Base-by-base conservation (phyloP, 2,113 vertebrate genomes). In the Danio rerio region DNA sequence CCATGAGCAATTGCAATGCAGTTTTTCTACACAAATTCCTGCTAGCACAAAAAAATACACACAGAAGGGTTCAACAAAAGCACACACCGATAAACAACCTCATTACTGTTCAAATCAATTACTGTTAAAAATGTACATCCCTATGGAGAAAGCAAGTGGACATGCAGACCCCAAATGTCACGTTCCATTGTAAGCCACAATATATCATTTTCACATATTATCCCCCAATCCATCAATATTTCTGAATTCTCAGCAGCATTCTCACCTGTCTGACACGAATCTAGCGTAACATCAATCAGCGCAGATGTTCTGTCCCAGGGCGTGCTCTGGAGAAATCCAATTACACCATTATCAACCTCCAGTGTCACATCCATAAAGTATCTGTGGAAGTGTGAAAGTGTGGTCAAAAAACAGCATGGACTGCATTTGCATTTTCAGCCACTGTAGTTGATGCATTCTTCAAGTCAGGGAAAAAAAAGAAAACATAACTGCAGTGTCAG, bases 351-450 rank as follows among this genome's bases (percentile, higher is more conserved):
- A 84, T 86, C 61, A 62, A 20, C 20, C 5, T 50, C 45, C 62
- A 81, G 8, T 70, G 82, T 66, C 80, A 70, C 70, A 49, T 18
- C 80, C 56, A 66, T 80, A 82, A 82, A 80, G 58, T 53, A 82
- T 49, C 7, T 47, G 9, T 15, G 45, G 47, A 16, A 15, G 56
- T 21, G 42, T 42, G 45, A 47, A 61, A 58, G 5, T 55, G 31
- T 72, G 45, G 56, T 21, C 61, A 61, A 61, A 66, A 31, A 16
- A 59, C 50, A 75, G 13, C 20, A 21, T 9, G 10, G 53, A 20
- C 70, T 18, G 47, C 47, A 85, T 80, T 62, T 73, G 12, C 61
- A 77, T 81, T 66, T 84, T 77, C 56, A 65, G 63, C 49, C 31
- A 31, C 31, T 31, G 31, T 53, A 16, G 61, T 52, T 83, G 73